phyloP scores from a whole-genome alignment of 2,797 vertebrate species.

The Cossypha niveicapilla region DNA sequence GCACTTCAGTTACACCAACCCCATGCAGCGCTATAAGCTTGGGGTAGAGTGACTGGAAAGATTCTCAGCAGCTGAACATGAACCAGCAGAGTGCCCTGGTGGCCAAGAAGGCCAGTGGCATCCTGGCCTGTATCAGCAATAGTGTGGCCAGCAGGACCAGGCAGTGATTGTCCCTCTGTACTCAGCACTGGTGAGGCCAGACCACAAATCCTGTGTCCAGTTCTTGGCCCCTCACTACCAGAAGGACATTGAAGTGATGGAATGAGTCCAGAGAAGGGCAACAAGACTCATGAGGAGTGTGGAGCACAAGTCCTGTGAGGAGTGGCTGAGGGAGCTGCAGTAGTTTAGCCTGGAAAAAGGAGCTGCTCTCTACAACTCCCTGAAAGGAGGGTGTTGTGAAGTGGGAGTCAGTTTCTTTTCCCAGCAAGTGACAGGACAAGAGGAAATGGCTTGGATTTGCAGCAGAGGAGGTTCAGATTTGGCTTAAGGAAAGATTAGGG shows the following conservation, averaged over 20 bases:
- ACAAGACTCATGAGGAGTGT: background rate
- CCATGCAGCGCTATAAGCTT: accelerated
- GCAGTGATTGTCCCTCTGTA: background rate
- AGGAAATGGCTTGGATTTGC: background rate
- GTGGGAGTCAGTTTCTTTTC: background rate
- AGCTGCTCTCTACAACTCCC: background rate
- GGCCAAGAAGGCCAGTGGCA: background rate
- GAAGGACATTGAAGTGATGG: background rate
- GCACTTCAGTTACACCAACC: background rate
- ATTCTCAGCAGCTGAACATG: background rate
- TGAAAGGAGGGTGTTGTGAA: background rate
- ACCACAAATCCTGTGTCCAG: background rate
- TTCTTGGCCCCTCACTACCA: background rate
- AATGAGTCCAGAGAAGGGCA: background rate
- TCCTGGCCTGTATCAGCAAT: background rate
- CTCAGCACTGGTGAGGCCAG: accelerated
- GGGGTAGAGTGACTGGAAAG: background rate
- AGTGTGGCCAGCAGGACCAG: background rate
- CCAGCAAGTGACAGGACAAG: background rate
- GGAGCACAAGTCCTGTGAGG: background rate
- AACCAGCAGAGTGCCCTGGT: background rate
- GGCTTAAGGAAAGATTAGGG: background rate
- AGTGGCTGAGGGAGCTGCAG: accelerated
- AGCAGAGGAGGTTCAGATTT: background rate
- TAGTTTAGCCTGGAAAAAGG: background rate